Conservation (phyloP, 2,797 vertebrate species). For the Neoniphon sammara region DNA sequence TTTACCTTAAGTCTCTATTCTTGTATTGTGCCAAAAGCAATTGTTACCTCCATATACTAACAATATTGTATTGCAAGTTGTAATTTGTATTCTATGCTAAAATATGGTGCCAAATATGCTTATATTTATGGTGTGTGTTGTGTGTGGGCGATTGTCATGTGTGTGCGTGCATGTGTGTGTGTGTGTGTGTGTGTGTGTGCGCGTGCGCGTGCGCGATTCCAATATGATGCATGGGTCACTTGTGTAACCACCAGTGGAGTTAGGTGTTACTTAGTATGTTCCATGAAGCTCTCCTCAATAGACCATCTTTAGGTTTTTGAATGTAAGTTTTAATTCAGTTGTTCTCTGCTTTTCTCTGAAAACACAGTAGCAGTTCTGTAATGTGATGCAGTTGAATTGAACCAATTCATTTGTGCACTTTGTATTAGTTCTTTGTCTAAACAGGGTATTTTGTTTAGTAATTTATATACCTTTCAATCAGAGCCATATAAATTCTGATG, state of each 20-base stretch:
- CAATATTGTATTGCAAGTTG: constrained; percentile 67
- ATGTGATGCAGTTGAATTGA: constrained; percentile 67
- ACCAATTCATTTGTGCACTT: constrained; percentile 76
- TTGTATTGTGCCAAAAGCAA: constrained; percentile 76
- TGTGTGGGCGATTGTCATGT: constrained; percentile 1
- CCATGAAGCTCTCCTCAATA: constrained; percentile 50
- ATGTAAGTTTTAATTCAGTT: constrained; percentile 73
- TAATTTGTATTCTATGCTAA: constrained; percentile 76
- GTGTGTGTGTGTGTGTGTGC: neutral
- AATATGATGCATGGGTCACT: constrained; percentile 61
- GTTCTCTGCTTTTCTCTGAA: constrained; percentile 6
- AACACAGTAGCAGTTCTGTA: constrained; percentile 56
- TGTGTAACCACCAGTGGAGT: constrained; percentile 40
- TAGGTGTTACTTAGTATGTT: constrained; percentile 27
- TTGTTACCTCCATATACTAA: constrained; percentile 75
- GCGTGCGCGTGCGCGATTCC: constrained; percentile 28
- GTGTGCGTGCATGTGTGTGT: neutral
- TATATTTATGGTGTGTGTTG: constrained; percentile 49
- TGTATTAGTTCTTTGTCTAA: constrained; percentile 68
- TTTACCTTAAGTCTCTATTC: constrained; percentile 53
- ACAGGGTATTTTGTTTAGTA: constrained; percentile 78
- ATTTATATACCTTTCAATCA: constrained; percentile 74
- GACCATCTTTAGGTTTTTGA: constrained; percentile 65
- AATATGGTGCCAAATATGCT: constrained; percentile 79
- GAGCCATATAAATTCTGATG: constrained; percentile 76